These are phyloP conservation scores for Salvator merianae DNA, from an alignment of 2,113 vertebrate genomes.

Conservation along the genomic window DNA sequence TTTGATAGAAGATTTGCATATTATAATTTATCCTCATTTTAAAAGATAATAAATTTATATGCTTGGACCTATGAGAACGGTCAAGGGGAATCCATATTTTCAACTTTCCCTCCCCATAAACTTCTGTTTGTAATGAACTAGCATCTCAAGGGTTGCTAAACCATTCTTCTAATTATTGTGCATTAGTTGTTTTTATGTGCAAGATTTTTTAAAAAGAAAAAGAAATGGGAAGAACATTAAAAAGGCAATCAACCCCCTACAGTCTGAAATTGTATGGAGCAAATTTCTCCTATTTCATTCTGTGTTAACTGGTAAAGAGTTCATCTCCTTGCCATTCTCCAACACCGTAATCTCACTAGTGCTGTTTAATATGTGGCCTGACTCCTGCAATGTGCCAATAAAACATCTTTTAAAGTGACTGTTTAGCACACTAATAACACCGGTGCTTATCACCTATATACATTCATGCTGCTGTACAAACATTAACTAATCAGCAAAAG, in stretches of 20 bases:
- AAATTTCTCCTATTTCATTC: neutral
- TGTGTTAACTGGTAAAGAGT: neutral
- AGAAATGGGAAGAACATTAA: rapidly evolving
- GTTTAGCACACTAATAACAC: slow-evolving; percentile 48
- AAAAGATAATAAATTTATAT: neutral
- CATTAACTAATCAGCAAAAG: slow-evolving; percentile 51
- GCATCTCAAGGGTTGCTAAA: neutral
- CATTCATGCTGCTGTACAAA: slow-evolving; percentile 16
- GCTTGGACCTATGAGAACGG: neutral
- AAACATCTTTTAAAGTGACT: slow-evolving; percentile 52
- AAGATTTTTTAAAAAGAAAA: neutral
- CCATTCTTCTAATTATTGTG: neutral
- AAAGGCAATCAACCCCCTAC: neutral
- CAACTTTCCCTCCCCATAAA: neutral
- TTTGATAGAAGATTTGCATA: neutral
- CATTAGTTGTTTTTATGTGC: neutral
- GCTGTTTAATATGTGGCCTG: slow-evolving; percentile 37
- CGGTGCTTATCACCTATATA: slow-evolving; percentile 35
- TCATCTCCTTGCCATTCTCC: neutral
- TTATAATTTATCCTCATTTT: neutral
- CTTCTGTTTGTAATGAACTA: neutral
- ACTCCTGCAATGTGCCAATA: slow-evolving; percentile 53
- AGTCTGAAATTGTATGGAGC: neutral
- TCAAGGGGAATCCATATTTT: neutral
- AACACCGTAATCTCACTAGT: neutral